These are phyloP conservation scores for Xiphophorus birchmanni DNA, from an alignment of 2,797 vertebrate species.

Conservation along the genomic window DNA sequence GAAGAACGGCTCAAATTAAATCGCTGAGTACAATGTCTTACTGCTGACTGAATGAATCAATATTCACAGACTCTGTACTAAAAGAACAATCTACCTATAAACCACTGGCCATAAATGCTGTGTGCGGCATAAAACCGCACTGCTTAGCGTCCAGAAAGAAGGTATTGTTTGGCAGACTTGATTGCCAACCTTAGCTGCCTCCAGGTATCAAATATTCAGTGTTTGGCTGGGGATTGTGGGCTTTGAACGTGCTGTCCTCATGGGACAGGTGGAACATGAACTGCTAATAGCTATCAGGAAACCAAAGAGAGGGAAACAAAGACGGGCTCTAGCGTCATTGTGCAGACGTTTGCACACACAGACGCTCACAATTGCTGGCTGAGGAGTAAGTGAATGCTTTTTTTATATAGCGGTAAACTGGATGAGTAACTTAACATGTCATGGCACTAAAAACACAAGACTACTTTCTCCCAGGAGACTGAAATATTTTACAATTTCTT, in stretches of 20 bases:
- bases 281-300: constrained; percentile 74
- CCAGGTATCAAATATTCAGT: constrained; percentile 83
- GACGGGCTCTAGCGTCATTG: constrained; percentile 49
- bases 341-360: constrained; percentile 29
- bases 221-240: constrained; percentile 78
- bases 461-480: not conserved
- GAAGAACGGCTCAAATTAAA: not conserved
- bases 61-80: not conserved
- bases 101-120: constrained; percentile 28
- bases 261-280: constrained; percentile 80
- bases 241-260: constrained; percentile 63
- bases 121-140: constrained; percentile 35
- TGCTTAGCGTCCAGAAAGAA: constrained; percentile 37
- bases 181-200: constrained; percentile 53
- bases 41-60: constrained; percentile 9
- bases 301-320: constrained; percentile 77
- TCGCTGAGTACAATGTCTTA: constrained; percentile 2
- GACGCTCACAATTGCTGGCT: constrained; percentile 4
- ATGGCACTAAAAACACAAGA: constrained; percentile 10
- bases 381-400: constrained; percentile 32
- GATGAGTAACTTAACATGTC: constrained; percentile 15
- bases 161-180: constrained; percentile 36
- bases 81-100: constrained; percentile 4
- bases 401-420: not conserved
- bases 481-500: not conserved